phyloP scores from a whole-genome alignment of 2,113 vertebrate genomes.

The Gymnocephalus cernua region DNA sequence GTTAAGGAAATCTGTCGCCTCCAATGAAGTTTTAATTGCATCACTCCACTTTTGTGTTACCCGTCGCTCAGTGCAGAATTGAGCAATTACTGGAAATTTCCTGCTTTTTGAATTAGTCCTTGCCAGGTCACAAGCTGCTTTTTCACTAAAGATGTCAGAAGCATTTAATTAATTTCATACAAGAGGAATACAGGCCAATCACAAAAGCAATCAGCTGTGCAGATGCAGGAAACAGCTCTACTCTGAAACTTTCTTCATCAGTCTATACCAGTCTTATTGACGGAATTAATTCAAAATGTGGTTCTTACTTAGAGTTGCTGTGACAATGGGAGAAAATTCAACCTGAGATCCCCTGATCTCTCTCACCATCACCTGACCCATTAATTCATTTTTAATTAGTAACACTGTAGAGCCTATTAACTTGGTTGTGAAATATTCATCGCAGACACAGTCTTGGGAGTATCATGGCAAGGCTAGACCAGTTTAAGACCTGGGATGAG shows the following conservation, averaged over 20 bases:
- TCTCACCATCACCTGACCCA: constrained; percentile 36
- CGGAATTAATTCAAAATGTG: constrained; percentile 36
- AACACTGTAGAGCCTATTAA: constrained; percentile 62
- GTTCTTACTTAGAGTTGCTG: constrained; percentile 32
- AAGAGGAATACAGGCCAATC: constrained; percentile 41
- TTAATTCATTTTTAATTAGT: constrained; percentile 68
- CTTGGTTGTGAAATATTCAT: constrained; percentile 64
- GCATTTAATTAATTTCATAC: constrained; percentile 60
- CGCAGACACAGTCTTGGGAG: constrained; percentile 34
- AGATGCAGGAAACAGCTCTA: constrained; percentile 37
- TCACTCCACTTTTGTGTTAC: constrained; percentile 45
- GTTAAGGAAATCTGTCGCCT: constrained; percentile 46
- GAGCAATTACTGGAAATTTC: constrained; percentile 59
- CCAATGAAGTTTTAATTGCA: constrained; percentile 63
- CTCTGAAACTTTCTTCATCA: constrained; percentile 17
- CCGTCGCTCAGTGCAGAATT: constrained; percentile 34
- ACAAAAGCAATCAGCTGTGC: constrained; percentile 42
- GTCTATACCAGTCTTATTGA: constrained; percentile 15
- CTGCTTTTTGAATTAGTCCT: constrained; percentile 60
- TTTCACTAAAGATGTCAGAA: constrained; percentile 60
- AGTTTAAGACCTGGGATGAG: constrained; percentile 21
- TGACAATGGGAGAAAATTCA: constrained; percentile 1
- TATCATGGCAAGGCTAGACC: constrained; percentile 31
- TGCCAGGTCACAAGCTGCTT: constrained; percentile 55
- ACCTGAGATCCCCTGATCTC: constrained; percentile 1